These are phyloP conservation scores for Umimayanthus chanpuru DNA, from an alignment of 92 coral and sea anemone species.

Conservation along the genomic window DNA sequence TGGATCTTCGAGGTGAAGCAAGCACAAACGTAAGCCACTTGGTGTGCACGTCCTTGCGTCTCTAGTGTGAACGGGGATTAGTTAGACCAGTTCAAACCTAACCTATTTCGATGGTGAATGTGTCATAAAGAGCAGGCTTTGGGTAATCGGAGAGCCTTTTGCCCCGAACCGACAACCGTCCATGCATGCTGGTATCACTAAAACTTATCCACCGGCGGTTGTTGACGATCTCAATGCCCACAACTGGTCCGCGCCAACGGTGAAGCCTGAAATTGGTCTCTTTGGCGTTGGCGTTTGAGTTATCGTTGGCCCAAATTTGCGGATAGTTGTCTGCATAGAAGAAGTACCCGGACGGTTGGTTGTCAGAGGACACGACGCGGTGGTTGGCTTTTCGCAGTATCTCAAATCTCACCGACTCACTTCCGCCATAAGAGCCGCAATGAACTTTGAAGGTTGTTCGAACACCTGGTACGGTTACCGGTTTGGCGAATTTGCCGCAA, in stretches of 20 bases:
- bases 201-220: slow-evolving; percentile 53
- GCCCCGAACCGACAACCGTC: slow-evolving; percentile 19
- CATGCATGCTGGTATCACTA: slow-evolving; percentile 44
- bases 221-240: slow-evolving; percentile 44
- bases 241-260: slow-evolving; percentile 60
- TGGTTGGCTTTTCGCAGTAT: slow-evolving; percentile 28
- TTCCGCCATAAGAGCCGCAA: slow-evolving; percentile 32
- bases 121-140: slow-evolving; percentile 40
- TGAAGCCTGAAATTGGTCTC: slow-evolving; percentile 45
- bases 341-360: slow-evolving; percentile 55
- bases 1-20: too few relatives aligned
- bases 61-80: too few relatives aligned
- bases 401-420: slow-evolving; percentile 55
- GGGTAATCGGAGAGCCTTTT: slow-evolving; percentile 17
- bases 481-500: slow-evolving; percentile 52
- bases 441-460: slow-evolving; percentile 61
- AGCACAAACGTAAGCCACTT: too few relatives aligned
- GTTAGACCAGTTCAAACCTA: not conserved
- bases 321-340: slow-evolving; percentile 47
- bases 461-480: slow-evolving; percentile 41
- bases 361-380: not conserved
- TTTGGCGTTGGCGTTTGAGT: not conserved
- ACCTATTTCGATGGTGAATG: slow-evolving; percentile 58
- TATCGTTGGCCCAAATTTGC: slow-evolving; percentile 7
- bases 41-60: too few relatives aligned